Evolutionary conservation across 2,113 vertebrate species (phyloP).

Genomic region (Cyanocitta stelleri): DNA sequence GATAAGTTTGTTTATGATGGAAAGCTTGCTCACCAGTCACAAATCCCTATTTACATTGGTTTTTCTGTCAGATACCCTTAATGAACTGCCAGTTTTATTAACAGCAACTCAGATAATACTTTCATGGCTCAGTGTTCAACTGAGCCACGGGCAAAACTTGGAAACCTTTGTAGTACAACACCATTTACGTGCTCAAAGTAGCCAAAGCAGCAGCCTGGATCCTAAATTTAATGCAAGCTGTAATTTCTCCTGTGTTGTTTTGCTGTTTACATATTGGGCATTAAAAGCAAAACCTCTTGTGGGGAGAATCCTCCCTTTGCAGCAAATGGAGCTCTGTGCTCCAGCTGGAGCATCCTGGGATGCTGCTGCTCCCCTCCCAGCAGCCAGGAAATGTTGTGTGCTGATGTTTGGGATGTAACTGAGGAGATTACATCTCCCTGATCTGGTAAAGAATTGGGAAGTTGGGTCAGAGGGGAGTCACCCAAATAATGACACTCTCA

Average conservation of each 20-base stretch:
- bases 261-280: background rate
- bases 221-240: background rate
- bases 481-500: background rate
- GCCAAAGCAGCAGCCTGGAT: background rate
- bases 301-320: background rate
- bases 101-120: background rate
- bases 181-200: background rate
- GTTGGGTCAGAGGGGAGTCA: background rate
- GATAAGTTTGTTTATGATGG: background rate
- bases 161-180: background rate
- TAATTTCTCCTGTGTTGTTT: background rate
- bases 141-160: background rate
- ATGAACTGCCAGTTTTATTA: slow-evolving; percentile 28
- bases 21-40: background rate
- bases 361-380: background rate
- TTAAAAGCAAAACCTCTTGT: background rate
- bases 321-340: background rate
- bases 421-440: background rate
- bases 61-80: background rate
- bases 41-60: background rate
- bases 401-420: background rate
- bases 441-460: background rate
- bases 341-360: background rate
- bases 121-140: background rate
- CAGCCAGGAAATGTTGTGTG: background rate